Conservation (phyloP, 2,888 invertebrate genomes). For the Falcaria lacertinaria region DNA sequence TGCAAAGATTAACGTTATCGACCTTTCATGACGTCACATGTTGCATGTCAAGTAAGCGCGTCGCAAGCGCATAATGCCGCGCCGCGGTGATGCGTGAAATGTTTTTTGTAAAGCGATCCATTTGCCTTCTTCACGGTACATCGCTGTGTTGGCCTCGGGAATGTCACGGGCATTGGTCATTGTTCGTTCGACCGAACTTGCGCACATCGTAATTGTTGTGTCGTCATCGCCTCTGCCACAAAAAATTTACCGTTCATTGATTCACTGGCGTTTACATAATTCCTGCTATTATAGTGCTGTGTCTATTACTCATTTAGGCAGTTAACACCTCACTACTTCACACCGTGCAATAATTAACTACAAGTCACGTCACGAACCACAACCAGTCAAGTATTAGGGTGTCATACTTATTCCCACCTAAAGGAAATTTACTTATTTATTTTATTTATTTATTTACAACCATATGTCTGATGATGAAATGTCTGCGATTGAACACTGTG, state of each 20-base stretch:
- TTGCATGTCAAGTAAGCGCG: conserved; percentile 24
- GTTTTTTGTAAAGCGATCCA: conserved; percentile 21
- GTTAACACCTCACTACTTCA: too few relatives aligned
- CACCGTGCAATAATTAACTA: too few relatives aligned
- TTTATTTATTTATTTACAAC: too few relatives aligned
- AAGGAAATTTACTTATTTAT: too few relatives aligned
- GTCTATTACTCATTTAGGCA: too few relatives aligned
- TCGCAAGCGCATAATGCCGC: conserved; percentile 14
- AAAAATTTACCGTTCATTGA: conserved; percentile 9
- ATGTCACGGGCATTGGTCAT: conserved; percentile 51
- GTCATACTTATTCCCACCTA: too few relatives aligned
- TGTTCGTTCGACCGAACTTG: conserved; percentile 42
- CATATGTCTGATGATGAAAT: too few relatives aligned
- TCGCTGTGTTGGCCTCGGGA: conserved; percentile 49
- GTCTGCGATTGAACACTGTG: too few relatives aligned
- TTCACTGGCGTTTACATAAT: conserved; percentile 2
- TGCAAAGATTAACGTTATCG: conserved; percentile 22
- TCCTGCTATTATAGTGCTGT: neutral
- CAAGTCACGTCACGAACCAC: too few relatives aligned
- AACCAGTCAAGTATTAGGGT: too few relatives aligned
- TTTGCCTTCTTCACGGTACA: conserved; percentile 40
- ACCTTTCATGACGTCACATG: conserved; percentile 38
- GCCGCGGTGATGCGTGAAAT: conserved; percentile 13
- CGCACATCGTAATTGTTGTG: conserved; percentile 34
- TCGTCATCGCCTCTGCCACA: conserved; percentile 27